Conservation (phyloP, 2,113 vertebrate genomes). For the Hyaena hyaena region DNA sequence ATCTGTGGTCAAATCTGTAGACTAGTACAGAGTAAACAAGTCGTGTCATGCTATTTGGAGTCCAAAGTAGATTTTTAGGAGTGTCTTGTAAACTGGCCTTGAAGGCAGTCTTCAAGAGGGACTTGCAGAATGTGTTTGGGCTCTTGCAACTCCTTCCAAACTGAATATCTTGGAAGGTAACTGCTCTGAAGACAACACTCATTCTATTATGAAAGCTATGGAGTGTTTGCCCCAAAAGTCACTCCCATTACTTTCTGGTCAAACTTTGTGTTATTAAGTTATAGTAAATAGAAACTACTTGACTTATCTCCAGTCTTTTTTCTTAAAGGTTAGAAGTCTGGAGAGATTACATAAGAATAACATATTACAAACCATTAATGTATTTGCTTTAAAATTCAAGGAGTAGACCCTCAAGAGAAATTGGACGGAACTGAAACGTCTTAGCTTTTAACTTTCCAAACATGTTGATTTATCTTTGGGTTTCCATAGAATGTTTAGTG, state of each 20-base stretch:
- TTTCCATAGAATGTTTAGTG: conserved; percentile 49
- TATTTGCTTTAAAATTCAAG: conserved; percentile 67
- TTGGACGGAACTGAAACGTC: neutral
- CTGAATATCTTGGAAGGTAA: neutral
- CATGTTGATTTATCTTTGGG: neutral
- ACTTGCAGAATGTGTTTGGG: neutral
- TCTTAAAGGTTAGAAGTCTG: conserved; percentile 26
- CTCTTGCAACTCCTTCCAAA: neutral
- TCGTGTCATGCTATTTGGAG: neutral
- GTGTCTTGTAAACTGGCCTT: neutral
- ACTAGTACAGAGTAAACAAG: neutral
- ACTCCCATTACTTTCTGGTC: neutral
- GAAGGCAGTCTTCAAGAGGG: neutral
- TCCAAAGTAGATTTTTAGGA: neutral
- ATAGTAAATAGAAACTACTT: conserved; percentile 21
- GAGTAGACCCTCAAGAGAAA: conserved; percentile 1
- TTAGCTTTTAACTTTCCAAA: conserved; percentile 3
- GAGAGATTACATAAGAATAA: conserved; percentile 36
- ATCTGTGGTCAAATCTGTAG: neutral
- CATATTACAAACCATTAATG: conserved; percentile 12
- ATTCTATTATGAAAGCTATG: neutral
- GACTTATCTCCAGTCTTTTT: neutral
- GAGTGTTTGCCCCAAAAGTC: conserved; percentile 30
- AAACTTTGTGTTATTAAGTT: conserved; percentile 10
- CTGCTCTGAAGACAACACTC: neutral